Evolutionary conservation across 2,113 vertebrate genomes (phyloP).

Genomic region (Dasyurus viverrinus): DNA sequence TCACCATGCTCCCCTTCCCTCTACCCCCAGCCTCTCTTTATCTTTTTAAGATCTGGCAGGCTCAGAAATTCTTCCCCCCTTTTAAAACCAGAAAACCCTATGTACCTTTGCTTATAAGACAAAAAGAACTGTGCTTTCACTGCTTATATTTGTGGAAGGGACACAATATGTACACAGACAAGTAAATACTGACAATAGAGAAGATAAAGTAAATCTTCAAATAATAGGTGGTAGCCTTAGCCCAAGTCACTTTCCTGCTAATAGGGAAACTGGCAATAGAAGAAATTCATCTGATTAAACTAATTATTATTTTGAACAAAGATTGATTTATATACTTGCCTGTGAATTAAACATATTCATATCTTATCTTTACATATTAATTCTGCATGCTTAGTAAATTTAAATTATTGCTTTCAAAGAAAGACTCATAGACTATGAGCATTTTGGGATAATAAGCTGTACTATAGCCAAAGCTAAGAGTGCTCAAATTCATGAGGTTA

Average conservation of each 20-base stretch:
- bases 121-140: neutral
- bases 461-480: neutral
- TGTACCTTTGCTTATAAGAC: neutral
- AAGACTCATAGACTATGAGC: neutral
- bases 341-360: neutral
- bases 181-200: conserved; percentile 14
- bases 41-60: neutral
- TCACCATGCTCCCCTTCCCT: neutral
- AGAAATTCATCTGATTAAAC: neutral
- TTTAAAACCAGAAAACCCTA: neutral
- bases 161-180: neutral
- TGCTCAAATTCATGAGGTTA: neutral
- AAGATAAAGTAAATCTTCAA: neutral
- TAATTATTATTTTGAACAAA: neutral
- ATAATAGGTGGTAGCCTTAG: neutral
- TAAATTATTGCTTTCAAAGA: neutral
- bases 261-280: neutral
- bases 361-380: neutral
- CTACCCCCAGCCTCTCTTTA: neutral
- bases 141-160: neutral
- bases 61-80: neutral
- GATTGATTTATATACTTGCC: neutral
- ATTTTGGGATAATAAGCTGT: neutral
- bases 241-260: neutral
- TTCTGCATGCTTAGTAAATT: neutral